Percentiles rank a stretch among this genome's conserved stretches.
These are phyloP conservation scores for Drosophila simulans DNA, from an alignment of 1,140 invertebrate species.

Conservation along the genomic window DNA sequence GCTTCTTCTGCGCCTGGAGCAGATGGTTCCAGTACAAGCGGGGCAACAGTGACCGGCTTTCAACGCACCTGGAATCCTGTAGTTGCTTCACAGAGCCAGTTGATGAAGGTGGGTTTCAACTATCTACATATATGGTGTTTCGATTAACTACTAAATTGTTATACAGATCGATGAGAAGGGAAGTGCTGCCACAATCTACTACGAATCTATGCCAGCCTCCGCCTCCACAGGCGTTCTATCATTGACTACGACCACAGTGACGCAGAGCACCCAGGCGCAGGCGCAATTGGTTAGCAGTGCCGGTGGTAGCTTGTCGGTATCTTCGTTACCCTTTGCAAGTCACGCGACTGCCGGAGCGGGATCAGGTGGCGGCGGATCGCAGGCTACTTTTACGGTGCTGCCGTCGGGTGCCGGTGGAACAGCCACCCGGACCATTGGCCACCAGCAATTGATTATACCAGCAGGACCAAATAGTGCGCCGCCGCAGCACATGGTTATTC, in stretches of 20 bases:
- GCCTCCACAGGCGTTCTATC: slow-evolving; percentile 79
- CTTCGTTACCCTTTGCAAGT: slow-evolving; percentile 69
- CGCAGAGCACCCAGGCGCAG: slow-evolving; percentile 72
- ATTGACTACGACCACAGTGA: slow-evolving; percentile 75
- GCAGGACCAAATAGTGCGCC: slow-evolving; percentile 30
- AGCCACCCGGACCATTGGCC: slow-evolving; percentile 67
- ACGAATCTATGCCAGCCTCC: slow-evolving; percentile 79
- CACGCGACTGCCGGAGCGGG: slow-evolving; percentile 40
- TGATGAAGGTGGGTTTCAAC: slow-evolving; percentile 38
- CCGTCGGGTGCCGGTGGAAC: slow-evolving; percentile 53
- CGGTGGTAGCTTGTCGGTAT: slow-evolving; percentile 64
- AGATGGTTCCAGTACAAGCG: slow-evolving; percentile 4
- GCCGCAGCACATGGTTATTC: slow-evolving; percentile 81
- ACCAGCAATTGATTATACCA: slow-evolving; percentile 72
- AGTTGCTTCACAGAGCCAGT: slow-evolving; percentile 46
- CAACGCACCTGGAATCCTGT: slow-evolving; percentile 53
- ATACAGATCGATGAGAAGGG: slow-evolving; percentile 53
- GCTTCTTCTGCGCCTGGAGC: slow-evolving; percentile 23
- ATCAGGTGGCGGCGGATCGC: slow-evolving; percentile 48
- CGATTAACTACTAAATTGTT: background rate
- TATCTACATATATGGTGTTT: background rate
- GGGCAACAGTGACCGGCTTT: slow-evolving; percentile 27
- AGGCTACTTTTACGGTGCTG: slow-evolving; percentile 79
- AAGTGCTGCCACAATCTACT: slow-evolving; percentile 79
- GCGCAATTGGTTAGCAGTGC: slow-evolving; percentile 66